A percentile compares a stretch with the other conserved stretches of the same genome.
phyloP scores from a whole-genome alignment of 2,888 invertebrate species.

The Hyposoter didymator region DNA sequence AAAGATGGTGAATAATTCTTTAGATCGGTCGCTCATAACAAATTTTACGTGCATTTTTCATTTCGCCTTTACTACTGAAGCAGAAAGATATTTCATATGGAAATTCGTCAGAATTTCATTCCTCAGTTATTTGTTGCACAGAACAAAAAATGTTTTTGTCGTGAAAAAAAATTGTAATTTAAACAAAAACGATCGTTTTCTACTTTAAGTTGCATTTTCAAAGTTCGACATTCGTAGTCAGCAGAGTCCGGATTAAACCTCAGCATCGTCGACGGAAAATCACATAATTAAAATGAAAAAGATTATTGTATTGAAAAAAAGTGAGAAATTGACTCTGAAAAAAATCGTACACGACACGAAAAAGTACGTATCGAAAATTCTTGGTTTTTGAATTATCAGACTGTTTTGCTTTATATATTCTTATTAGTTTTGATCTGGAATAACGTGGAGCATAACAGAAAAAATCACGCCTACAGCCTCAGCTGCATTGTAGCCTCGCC shows the following conservation, averaged over 20 bases:
- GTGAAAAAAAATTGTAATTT: no score
- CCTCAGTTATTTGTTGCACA: no score
- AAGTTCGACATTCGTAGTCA: no score
- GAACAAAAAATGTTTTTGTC: no score
- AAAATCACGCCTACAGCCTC: slow-evolving; percentile 48
- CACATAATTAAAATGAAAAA: neutral
- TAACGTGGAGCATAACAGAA: slow-evolving; percentile 12
- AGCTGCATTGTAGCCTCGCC: slow-evolving; percentile 20
- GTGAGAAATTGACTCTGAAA: neutral
- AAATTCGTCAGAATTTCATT: neutral
- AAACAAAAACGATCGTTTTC: no score
- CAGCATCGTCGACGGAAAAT: neutral
- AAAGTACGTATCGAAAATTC: neutral
- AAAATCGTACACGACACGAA: neutral
- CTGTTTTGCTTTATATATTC: neutral
- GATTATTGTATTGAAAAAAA: neutral
- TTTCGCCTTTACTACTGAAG: slow-evolving; percentile 2
- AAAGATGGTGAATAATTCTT: neutral
- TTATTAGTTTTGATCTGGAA: slow-evolving; percentile 34
- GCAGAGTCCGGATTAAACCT: no score
- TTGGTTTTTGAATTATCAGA: neutral
- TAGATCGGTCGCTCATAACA: neutral
- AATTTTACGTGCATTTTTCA: neutral
- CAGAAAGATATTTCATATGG: neutral
- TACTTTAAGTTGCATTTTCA: no score